Conservation (phyloP, 2,113 vertebrate genomes). For the Leuciscus idus region DNA sequence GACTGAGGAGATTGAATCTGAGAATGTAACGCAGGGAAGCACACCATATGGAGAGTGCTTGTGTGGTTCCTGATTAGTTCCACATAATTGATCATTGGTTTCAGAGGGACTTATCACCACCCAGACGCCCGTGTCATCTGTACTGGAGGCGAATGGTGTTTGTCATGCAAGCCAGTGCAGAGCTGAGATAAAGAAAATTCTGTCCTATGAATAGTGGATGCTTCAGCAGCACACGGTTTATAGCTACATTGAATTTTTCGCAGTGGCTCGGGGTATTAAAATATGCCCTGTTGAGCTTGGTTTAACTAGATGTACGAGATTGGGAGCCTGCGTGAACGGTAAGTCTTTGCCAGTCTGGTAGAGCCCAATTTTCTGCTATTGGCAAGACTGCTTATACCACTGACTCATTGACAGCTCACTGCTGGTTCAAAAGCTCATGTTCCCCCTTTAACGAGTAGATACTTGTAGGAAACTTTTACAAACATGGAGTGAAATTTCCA, state of each 20-base stretch:
- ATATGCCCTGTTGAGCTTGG: conserved; percentile 28
- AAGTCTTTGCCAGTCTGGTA: conserved; percentile 10
- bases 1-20: conserved; percentile 2
- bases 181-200: conserved; percentile 36
- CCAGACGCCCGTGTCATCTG: conserved; percentile 23
- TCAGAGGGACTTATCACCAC: conserved; percentile 38
- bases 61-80: conserved; percentile 36
- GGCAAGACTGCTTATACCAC: not conserved
- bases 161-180: conserved; percentile 35
- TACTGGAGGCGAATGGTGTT: conserved; percentile 27
- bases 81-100: conserved; percentile 43
- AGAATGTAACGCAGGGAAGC: not conserved
- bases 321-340: not conserved
- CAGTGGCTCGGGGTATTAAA: not conserved
- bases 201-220: conserved; percentile 10
- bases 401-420: conserved; percentile 12
- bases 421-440: not conserved
- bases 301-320: conserved; percentile 19
- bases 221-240: conserved; percentile 22
- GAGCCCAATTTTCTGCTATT: conserved; percentile 16
- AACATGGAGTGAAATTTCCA: not conserved
- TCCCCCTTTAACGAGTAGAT: not conserved
- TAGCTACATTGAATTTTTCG: not conserved
- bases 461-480: not conserved
- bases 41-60: conserved; percentile 4